These are phyloP conservation scores for Rostratula benghalensis DNA, from an alignment of 2,113 vertebrate genomes.

Conservation along the genomic window DNA sequence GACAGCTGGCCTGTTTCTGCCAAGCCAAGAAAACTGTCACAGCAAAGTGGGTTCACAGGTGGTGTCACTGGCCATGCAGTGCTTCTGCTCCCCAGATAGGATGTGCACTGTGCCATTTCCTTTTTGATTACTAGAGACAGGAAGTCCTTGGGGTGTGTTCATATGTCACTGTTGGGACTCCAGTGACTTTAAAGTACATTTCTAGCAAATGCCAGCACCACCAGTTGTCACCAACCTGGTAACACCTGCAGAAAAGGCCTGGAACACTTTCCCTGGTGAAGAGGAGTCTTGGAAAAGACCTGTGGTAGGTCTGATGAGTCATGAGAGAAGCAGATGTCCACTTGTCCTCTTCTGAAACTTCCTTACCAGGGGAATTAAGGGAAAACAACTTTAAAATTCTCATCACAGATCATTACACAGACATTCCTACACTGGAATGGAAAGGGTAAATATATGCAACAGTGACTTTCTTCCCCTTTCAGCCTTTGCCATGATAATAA, in stretches of 20 bases:
- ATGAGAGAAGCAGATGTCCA: neutral
- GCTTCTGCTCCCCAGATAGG: neutral
- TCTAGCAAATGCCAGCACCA: neutral
- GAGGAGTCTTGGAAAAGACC: neutral
- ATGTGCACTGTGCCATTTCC: neutral
- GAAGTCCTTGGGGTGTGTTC: neutral
- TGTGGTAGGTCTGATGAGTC: neutral
- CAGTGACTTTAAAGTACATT: neutral
- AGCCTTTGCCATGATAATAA: neutral
- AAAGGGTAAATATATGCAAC: neutral
- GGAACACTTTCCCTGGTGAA: neutral
- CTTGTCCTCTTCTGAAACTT: neutral
- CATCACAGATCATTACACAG: neutral
- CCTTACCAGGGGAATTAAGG: neutral
- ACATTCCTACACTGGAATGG: neutral
- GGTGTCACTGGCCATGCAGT: neutral
- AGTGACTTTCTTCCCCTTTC: neutral
- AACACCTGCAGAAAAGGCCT: neutral
- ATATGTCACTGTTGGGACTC: neutral
- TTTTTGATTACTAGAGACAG: neutral
- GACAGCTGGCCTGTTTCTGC: neutral
- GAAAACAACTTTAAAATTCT: neutral
- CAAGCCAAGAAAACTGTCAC: neutral
- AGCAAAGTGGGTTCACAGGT: neutral
- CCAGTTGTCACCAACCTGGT: rapidly evolving